phyloP scores from a whole-genome alignment of 2,113 vertebrate species.

The Pelecanoides urinatrix region DNA sequence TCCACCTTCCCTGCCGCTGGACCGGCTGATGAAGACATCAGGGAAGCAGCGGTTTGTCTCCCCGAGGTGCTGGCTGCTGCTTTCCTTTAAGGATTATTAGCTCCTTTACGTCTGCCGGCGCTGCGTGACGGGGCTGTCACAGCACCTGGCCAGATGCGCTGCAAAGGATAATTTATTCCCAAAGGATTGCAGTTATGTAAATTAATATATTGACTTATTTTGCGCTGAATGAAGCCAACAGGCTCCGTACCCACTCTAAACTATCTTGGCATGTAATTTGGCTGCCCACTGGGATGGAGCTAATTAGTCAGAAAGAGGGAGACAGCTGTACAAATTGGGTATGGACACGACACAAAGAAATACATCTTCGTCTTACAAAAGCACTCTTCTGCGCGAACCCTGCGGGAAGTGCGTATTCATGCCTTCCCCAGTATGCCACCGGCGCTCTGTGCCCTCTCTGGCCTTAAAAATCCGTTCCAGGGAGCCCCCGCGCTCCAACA shows the following conservation, averaged over 20 bases:
- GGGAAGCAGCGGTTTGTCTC: neutral
- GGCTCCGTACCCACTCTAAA: slow-evolving; percentile 3
- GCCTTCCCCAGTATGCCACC: neutral
- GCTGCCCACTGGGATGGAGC: slow-evolving; percentile 21
- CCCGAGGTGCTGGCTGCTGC: rapidly evolving
- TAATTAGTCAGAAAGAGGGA: neutral
- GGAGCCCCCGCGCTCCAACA: neutral
- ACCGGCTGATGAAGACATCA: neutral
- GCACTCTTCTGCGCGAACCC: neutral
- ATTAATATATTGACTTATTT: slow-evolving; percentile 35
- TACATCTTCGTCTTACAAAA: neutral
- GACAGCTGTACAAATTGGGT: neutral
- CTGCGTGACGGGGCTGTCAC: neutral
- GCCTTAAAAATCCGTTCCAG: neutral
- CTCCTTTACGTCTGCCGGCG: neutral
- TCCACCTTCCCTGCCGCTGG: neutral
- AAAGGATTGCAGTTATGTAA: slow-evolving; percentile 9
- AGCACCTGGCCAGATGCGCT: neutral
- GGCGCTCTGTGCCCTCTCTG: neutral
- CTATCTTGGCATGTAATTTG: slow-evolving; percentile 12
- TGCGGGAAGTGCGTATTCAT: neutral
- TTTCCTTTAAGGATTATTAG: neutral
- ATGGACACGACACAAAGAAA: neutral
- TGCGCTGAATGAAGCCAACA: neutral
- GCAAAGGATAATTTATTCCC: neutral